Conservation (phyloP, 2,797 vertebrate species). For the Chanos chanos region DNA sequence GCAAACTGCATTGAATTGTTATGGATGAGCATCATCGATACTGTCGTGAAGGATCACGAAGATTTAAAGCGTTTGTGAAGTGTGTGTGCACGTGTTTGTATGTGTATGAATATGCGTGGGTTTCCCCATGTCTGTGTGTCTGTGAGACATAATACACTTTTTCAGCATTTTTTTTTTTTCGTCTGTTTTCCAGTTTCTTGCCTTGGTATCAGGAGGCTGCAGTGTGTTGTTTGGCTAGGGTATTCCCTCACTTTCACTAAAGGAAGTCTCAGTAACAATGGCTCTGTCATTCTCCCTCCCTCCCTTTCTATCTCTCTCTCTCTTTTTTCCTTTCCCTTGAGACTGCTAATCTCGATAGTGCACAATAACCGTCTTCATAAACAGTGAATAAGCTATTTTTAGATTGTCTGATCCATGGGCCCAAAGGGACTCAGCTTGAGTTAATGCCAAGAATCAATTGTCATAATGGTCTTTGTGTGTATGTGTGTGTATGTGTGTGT, state of each 20-base stretch:
- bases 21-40: no score
- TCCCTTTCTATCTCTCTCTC: no score
- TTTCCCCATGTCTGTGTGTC: no score
- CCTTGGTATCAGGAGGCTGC: constrained; percentile 23
- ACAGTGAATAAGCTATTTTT: constrained; percentile 36
- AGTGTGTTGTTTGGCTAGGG: constrained; percentile 14
- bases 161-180: no score
- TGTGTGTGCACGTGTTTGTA: neutral
- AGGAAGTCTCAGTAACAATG: constrained; percentile 39
- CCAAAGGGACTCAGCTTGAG: constrained; percentile 19
- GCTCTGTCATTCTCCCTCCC: constrained; percentile 21
- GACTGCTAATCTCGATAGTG: constrained; percentile 39
- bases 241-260: constrained; percentile 27
- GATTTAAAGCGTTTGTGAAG: no score
- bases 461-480: constrained; percentile 17
- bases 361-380: constrained; percentile 36
- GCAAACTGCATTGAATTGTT: no score
- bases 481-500: constrained; percentile 14
- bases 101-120: neutral
- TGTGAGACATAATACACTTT: no score
- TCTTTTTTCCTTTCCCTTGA: no score
- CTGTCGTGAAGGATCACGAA: no score
- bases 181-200: constrained; percentile 23
- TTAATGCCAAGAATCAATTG: constrained; percentile 21
- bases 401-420: constrained; percentile 34